Conservation (phyloP, 2,113 vertebrate genomes). For the Archocentrus centrarchus region DNA sequence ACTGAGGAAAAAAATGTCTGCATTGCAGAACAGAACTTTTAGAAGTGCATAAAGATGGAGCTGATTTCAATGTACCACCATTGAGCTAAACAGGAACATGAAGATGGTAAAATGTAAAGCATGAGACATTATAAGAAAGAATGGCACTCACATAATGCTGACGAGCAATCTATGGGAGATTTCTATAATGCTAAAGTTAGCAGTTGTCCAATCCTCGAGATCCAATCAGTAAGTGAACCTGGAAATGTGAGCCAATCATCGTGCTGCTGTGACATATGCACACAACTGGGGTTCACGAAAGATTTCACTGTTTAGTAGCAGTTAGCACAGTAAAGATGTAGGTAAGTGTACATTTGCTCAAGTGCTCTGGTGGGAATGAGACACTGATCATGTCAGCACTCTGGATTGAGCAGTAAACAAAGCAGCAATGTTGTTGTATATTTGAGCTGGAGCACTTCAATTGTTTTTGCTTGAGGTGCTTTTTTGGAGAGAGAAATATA, state of each 20-base stretch:
- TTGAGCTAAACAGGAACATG: neutral
- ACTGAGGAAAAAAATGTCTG: neutral
- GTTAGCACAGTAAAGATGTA: neutral
- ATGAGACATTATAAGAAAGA: neutral
- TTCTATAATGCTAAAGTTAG: neutral
- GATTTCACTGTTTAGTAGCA: neutral
- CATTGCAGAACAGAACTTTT: neutral
- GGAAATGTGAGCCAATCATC: neutral
- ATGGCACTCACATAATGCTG: neutral
- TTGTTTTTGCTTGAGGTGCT: neutral
- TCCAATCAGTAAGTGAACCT: neutral
- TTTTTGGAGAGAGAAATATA: neutral
- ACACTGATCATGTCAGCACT: neutral
- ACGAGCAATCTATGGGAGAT: neutral
- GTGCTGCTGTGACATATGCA: neutral
- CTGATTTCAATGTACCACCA: neutral
- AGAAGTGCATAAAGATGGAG: neutral
- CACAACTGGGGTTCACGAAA: neutral
- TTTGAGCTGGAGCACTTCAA: neutral
- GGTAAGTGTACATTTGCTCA: conserved; percentile 8
- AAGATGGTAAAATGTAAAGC: neutral
- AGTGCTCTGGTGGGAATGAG: conserved; percentile 1
- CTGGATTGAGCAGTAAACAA: neutral
- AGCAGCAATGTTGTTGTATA: neutral
- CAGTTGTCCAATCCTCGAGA: neutral